phyloP scores from a whole-genome alignment of 2,797 vertebrate species.

The Poeciliopsis gracilis region DNA sequence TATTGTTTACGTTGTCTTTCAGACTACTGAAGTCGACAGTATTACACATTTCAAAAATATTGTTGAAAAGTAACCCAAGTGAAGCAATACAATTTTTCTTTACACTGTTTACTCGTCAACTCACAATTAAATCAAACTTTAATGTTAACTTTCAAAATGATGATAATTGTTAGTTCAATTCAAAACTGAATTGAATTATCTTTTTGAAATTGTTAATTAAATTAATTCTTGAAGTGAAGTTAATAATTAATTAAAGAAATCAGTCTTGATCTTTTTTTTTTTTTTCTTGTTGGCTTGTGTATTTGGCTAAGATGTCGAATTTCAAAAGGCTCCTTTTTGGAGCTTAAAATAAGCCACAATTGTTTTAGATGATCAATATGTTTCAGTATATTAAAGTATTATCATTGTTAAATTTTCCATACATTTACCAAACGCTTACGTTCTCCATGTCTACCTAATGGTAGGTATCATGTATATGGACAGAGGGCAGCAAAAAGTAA shows the following conservation, averaged over 20 bases:
- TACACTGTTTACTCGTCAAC: background rate
- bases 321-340: background rate
- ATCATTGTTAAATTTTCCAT: background rate
- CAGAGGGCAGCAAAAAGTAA: background rate
- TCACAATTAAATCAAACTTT: background rate
- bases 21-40: background rate
- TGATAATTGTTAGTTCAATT: no score
- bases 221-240: no score
- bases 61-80: background rate
- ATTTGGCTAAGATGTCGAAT: background rate
- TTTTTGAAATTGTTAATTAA: no score
- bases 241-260: background rate
- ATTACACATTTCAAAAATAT: background rate
- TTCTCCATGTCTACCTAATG: background rate
- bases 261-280: background rate
- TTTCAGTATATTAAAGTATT: background rate
- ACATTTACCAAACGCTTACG: background rate
- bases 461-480: background rate
- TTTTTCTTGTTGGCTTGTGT: background rate
- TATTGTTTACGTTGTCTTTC: background rate
- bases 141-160: background rate
- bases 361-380: background rate
- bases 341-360: background rate
- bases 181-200: no score
- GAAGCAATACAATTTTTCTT: background rate